Conservation (phyloP, 2,113 vertebrate genomes). For the Aegypius monachus region DNA sequence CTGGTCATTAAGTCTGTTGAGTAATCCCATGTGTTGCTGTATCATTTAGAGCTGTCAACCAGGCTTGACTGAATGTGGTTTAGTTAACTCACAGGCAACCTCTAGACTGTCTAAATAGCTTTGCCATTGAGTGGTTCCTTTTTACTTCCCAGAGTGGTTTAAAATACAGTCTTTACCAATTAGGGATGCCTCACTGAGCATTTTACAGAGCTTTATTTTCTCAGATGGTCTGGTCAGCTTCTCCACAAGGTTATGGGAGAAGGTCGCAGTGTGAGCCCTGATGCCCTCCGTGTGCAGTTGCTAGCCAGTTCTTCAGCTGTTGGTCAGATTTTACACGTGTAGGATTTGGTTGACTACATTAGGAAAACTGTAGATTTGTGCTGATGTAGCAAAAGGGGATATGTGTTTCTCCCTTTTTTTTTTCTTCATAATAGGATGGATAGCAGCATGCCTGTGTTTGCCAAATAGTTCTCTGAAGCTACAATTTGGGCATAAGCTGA, state of each 20-base stretch:
- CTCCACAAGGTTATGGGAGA: neutral
- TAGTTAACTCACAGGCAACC: neutral
- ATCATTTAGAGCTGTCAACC: neutral
- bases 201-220: conserved; percentile 41
- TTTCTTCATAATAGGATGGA: neutral
- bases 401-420: neutral
- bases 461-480: neutral
- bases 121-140: neutral
- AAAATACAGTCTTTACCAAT: neutral
- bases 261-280: neutral
- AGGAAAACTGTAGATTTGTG: neutral
- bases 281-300: neutral
- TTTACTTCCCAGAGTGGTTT: neutral
- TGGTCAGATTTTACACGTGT: neutral
- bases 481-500: neutral
- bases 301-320: neutral
- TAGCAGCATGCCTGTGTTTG: neutral
- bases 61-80: conserved; percentile 1
- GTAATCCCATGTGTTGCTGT: neutral
- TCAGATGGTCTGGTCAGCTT: conserved; percentile 17
- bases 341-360: neutral
- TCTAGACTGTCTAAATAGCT: neutral
- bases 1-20: neutral
- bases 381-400: neutral
- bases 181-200: neutral